phyloP scores from a whole-genome alignment of 2,113 vertebrate genomes.

The Fulica atra region DNA sequence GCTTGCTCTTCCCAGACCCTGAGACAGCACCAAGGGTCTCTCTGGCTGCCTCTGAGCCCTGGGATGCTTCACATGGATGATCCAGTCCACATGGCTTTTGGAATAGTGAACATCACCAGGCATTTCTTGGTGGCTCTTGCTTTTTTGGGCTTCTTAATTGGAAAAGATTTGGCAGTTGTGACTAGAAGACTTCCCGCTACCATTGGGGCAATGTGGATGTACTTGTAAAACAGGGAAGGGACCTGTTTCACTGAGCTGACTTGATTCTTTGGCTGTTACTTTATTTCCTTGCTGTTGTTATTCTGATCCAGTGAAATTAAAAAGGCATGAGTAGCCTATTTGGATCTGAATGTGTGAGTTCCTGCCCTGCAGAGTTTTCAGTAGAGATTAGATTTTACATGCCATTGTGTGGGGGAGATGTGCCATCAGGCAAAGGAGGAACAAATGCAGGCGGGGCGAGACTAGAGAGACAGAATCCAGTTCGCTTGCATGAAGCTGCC shows the following conservation, averaged over 20 bases:
- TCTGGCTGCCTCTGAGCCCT: not conserved
- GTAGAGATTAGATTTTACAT: slow-evolving; percentile 62
- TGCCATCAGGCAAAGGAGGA: slow-evolving; percentile 52
- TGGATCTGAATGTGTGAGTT: slow-evolving; percentile 54
- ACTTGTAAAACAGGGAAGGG: not conserved
- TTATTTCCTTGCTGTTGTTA: slow-evolving; percentile 49
- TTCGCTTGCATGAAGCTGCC: slow-evolving; percentile 14
- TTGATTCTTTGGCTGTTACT: slow-evolving; percentile 35
- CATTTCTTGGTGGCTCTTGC: not conserved
- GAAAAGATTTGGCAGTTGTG: not conserved
- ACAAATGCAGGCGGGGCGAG: slow-evolving; percentile 48
- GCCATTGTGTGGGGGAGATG: slow-evolving; percentile 54
- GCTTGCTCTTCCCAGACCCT: slow-evolving; percentile 1
- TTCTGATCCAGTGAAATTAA: slow-evolving; percentile 60
- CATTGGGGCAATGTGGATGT: not conserved
- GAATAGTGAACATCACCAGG: not conserved
- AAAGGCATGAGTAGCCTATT: slow-evolving; percentile 61
- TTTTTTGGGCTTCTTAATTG: not conserved
- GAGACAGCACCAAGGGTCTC: fast-evolving
- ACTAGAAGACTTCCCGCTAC: not conserved
- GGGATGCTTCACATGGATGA: not conserved
- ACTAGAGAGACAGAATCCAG: not conserved
- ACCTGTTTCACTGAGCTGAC: not conserved
- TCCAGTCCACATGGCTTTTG: fast-evolving
- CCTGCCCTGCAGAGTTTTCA: slow-evolving; percentile 60